Evolutionary conservation across 2,797 vertebrate species (phyloP).

Genomic region (Acipenser oxyrinchus): DNA sequence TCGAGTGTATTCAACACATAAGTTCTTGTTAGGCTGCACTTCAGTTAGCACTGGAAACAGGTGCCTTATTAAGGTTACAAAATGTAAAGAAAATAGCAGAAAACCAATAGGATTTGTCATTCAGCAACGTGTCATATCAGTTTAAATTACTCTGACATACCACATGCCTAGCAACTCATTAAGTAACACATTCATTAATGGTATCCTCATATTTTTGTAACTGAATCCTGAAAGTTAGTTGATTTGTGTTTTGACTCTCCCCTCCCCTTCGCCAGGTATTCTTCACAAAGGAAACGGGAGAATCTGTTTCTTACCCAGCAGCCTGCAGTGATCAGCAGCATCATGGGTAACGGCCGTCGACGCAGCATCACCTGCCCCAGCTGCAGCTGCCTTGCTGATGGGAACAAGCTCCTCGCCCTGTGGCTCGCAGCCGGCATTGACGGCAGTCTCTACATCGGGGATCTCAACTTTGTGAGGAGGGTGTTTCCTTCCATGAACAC

Average conservation of each 20-base stretch:
- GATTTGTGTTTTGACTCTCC: not conserved
- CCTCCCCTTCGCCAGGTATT: slow-evolving; percentile 64
- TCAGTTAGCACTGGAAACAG: not conserved
- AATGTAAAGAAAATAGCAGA: not conserved
- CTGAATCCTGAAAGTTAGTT: slow-evolving; percentile 2
- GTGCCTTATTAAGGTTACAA: not conserved
- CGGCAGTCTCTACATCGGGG: slow-evolving; percentile 93
- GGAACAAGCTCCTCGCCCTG: slow-evolving; percentile 95
- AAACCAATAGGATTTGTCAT: not conserved
- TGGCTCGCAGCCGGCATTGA: slow-evolving; percentile 91
- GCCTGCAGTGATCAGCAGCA: slow-evolving; percentile 88
- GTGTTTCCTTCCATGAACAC: slow-evolving; percentile 95
- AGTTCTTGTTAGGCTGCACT: not conserved
- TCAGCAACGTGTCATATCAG: too few relatives aligned
- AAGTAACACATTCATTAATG: too few relatives aligned
- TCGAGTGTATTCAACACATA: not conserved
- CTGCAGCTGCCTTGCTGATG: slow-evolving; percentile 93
- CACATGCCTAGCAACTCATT: too few relatives aligned
- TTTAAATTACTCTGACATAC: too few relatives aligned
- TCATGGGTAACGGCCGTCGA: slow-evolving; percentile 94
- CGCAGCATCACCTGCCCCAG: slow-evolving; percentile 97
- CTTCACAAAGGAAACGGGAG: slow-evolving; percentile 97
- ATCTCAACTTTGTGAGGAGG: slow-evolving; percentile 93
- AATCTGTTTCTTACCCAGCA: slow-evolving; percentile 95
- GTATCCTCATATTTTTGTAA: not conserved